These are phyloP conservation scores for Pristionchus arcanus DNA, from an alignment of 2,888 invertebrate genomes.

Conservation along the genomic window DNA sequence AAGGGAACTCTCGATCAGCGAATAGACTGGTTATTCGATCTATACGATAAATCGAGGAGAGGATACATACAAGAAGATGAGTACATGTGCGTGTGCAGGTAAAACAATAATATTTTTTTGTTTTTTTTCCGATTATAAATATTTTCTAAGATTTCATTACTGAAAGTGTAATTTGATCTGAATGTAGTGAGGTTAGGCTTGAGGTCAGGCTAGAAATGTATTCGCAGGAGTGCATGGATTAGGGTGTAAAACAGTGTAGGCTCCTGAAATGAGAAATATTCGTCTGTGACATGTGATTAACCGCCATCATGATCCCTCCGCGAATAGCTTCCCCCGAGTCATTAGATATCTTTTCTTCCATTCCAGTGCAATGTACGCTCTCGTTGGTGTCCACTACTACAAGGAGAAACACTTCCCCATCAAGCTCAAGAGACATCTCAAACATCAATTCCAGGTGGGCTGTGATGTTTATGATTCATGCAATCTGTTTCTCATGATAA, in stretches of 20 bases:
- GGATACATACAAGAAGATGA: conserved; percentile 62
- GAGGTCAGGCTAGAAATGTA: neutral
- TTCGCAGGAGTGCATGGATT: neutral
- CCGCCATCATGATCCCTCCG: no score
- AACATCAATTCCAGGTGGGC: conserved; percentile 59
- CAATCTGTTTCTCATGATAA: neutral
- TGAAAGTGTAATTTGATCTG: no score
- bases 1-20: conserved; percentile 61
- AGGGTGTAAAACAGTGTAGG: neutral
- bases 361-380: conserved; percentile 60
- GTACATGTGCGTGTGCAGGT: conserved; percentile 57
- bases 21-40: conserved; percentile 61
- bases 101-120: neutral
- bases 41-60: conserved; percentile 58
- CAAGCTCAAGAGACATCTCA: conserved; percentile 54
- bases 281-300: no score
- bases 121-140: no score
- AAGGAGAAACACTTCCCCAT: conserved; percentile 60
- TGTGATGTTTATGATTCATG: neutral
- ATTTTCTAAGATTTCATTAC: neutral
- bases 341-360: neutral
- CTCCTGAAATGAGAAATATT: no score
- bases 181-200: neutral
- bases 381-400: conserved; percentile 58
- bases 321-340: no score